A percentile compares a stretch with the other conserved stretches of the same genome.
These are phyloP conservation scores for Oryctes rhinoceros DNA, from an alignment of 1,140 invertebrate genomes.

Conservation along the genomic window DNA sequence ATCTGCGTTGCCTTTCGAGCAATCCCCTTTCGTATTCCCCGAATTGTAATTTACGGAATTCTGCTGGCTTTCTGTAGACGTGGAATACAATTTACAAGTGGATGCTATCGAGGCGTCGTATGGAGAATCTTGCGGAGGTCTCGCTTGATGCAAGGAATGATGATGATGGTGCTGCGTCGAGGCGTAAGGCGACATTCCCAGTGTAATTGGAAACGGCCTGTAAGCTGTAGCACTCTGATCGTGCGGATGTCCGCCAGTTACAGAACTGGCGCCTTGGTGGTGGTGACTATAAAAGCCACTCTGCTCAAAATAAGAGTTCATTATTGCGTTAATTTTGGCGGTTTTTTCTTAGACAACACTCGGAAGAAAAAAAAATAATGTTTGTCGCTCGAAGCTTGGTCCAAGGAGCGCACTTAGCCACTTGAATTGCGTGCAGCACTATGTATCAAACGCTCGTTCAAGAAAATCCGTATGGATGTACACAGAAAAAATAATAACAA, in stretches of 20 bases:
- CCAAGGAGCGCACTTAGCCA: background rate
- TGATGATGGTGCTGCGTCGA: slow-evolving; percentile 79
- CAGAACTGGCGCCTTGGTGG: slow-evolving; percentile 72
- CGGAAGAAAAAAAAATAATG: slow-evolving; percentile 5
- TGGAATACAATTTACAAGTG: slow-evolving; percentile 84
- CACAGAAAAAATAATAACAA: slow-evolving; percentile 7
- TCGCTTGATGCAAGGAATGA: slow-evolving; percentile 75
- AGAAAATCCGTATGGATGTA: background rate
- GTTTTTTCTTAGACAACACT: slow-evolving; percentile 42
- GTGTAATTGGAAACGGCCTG: slow-evolving; percentile 81
- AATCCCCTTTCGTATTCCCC: slow-evolving; percentile 63
- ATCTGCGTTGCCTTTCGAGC: slow-evolving; percentile 65
- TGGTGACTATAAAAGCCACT: slow-evolving; percentile 91
- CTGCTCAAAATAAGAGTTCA: slow-evolving; percentile 97
- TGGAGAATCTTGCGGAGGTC: slow-evolving; percentile 85
- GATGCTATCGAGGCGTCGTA: slow-evolving; percentile 89
- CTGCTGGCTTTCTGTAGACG: slow-evolving; percentile 69
- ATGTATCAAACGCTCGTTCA: background rate
- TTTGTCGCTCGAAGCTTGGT: background rate
- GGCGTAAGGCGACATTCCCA: slow-evolving; percentile 86
- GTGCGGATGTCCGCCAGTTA: slow-evolving; percentile 74
- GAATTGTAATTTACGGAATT: slow-evolving; percentile 68
- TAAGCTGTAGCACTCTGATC: slow-evolving; percentile 75
- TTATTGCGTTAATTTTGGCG: slow-evolving; percentile 60
- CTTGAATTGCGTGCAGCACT: slow-evolving; percentile 15